phyloP scores from a whole-genome alignment of 2,797 vertebrate species.

The Crocodylus rhombifer region DNA sequence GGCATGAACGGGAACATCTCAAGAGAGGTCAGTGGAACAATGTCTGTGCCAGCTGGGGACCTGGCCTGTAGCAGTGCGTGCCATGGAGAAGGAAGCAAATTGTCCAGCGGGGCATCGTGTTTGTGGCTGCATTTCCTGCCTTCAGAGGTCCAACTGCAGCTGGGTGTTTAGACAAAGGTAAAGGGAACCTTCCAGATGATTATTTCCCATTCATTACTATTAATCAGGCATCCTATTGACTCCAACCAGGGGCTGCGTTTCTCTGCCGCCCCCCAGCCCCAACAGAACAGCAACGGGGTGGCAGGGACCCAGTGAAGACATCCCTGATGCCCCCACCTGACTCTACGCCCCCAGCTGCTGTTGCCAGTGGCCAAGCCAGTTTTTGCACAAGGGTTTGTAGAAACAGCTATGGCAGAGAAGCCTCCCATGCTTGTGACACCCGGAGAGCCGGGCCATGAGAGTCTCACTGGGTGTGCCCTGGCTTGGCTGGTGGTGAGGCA shows the following conservation, averaged over 20 bases:
- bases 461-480: neutral
- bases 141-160: neutral
- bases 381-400: neutral
- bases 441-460: neutral
- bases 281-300: rapidly evolving
- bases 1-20: too few species aligned
- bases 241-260: neutral
- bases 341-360: rapidly evolving
- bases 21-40: neutral
- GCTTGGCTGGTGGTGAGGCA: slow-evolving; percentile 19
- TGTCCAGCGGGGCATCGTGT: neutral
- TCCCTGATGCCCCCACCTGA: neutral
- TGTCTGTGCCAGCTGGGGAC: neutral
- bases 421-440: neutral
- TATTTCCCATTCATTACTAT: too few species aligned
- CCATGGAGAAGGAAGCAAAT: neutral
- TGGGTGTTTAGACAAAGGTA: neutral
- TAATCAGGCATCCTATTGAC: neutral
- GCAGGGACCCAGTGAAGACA: neutral
- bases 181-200: too few species aligned
- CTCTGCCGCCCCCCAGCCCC: neutral
- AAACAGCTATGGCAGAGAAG: neutral
- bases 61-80: neutral
- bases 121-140: neutral
- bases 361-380: neutral